Conservation (phyloP, 2,888 invertebrate species). For the Apodemia hepburni region DNA sequence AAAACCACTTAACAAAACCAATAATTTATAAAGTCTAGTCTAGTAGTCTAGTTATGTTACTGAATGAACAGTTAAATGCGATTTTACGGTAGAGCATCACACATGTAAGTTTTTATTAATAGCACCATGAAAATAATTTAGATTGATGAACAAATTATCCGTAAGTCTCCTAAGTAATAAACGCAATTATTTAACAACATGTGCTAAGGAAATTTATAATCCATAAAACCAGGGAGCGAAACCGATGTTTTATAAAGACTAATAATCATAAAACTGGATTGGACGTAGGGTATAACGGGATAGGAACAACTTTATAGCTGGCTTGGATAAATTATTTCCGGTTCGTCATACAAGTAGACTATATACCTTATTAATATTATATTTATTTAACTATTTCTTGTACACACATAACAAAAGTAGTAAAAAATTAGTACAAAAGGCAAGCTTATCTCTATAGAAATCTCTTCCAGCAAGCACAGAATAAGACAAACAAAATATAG, state of each 20-base stretch:
- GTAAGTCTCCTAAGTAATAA: conserved; percentile 48
- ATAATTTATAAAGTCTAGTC: too few species aligned
- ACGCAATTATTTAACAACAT: conserved; percentile 48
- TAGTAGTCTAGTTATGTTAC: too few species aligned
- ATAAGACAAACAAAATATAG: too few species aligned
- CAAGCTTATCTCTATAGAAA: too few species aligned
- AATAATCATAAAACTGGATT: conserved; percentile 62
- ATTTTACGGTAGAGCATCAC: too few species aligned
- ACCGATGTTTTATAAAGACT: conserved; percentile 67
- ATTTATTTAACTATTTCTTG: too few species aligned
- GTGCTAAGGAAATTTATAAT: conserved; percentile 74
- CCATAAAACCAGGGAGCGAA: conserved; percentile 61
- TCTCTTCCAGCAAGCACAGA: too few species aligned
- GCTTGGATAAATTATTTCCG: background rate
- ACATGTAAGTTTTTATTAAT: background rate
- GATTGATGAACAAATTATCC: conserved; percentile 23
- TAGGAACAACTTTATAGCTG: background rate
- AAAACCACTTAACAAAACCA: too few species aligned
- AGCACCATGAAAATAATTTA: background rate
- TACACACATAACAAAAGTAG: too few species aligned
- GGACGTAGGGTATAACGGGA: conserved; percentile 9
- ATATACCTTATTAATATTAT: background rate
- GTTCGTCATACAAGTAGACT: background rate
- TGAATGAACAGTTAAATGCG: too few species aligned
- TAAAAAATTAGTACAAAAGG: too few species aligned